phyloP scores from a whole-genome alignment of 2,888 invertebrate genomes.

The Gari tellinella region DNA sequence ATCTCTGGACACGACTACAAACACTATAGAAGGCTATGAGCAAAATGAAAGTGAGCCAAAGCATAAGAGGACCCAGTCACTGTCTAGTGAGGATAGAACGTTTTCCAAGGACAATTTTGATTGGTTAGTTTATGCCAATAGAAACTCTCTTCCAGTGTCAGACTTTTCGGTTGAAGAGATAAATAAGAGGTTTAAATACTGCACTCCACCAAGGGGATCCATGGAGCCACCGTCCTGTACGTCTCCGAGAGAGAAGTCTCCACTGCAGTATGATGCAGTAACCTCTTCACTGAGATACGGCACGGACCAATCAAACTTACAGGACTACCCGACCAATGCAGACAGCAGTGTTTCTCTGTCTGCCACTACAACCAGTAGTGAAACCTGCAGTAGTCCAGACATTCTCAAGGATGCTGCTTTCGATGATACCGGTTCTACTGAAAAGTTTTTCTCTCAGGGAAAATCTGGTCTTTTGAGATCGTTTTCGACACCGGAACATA shows the following conservation, averaged over 20 bases:
- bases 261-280: slow-evolving; percentile 30
- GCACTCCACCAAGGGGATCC: slow-evolving; percentile 61
- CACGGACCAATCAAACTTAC: slow-evolving; percentile 3
- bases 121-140: slow-evolving; percentile 77
- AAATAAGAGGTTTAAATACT: slow-evolving; percentile 52
- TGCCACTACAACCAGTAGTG: slow-evolving; percentile 54
- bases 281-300: slow-evolving; percentile 17
- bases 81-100: slow-evolving; percentile 46
- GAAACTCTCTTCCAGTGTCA: slow-evolving; percentile 69
- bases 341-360: slow-evolving; percentile 57
- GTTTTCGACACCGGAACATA: slow-evolving; percentile 49
- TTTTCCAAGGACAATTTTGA: slow-evolving; percentile 70
- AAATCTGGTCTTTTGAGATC: slow-evolving; percentile 42
- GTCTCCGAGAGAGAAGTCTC: too few relatives aligned
- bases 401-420: slow-evolving; percentile 52
- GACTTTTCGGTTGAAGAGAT: slow-evolving; percentile 52
- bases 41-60: slow-evolving; percentile 16
- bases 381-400: slow-evolving; percentile 61
- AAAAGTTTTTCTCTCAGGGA: slow-evolving; percentile 25
- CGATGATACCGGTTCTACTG: slow-evolving; percentile 39
- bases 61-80: slow-evolving; percentile 53
- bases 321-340: slow-evolving; percentile 17
- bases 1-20: slow-evolving; percentile 15
- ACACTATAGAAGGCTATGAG: slow-evolving; percentile 27
- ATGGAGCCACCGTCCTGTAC: slow-evolving; percentile 40